Percentiles rank a stretch among this genome's conserved stretches.
Conservation (phyloP, 2,113 vertebrate genomes). For the Oreotrochilus melanogaster region DNA sequence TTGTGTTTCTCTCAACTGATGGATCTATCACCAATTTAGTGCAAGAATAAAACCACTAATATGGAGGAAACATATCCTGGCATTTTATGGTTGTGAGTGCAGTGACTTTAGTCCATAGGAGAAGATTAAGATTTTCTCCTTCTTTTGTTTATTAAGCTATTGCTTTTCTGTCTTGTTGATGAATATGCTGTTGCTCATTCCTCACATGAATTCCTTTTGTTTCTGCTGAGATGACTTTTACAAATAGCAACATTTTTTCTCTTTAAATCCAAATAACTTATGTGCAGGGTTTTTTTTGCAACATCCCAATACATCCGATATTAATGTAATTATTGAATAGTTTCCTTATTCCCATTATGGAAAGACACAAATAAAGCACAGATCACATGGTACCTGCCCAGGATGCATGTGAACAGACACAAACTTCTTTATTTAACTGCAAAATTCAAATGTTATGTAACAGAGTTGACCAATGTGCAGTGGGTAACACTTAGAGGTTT, state of each 20-base stretch:
- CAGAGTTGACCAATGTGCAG: neutral
- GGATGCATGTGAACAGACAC: neutral
- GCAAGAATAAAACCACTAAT: neutral
- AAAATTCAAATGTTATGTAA: neutral
- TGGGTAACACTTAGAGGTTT: neutral
- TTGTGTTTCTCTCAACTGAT: neutral
- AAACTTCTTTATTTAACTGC: neutral
- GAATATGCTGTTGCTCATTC: constrained; percentile 22
- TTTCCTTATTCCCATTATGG: neutral
- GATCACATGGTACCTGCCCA: neutral
- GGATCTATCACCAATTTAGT: neutral
- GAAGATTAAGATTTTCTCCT: neutral
- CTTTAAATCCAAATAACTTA: constrained; percentile 26
- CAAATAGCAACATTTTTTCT: neutral
- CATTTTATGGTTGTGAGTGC: neutral
- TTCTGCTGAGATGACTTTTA: constrained; percentile 28
- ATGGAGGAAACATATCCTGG: neutral
- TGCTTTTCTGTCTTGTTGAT: constrained; percentile 26
- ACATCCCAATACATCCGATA: neutral
- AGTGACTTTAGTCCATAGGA: neutral
- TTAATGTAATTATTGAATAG: neutral
- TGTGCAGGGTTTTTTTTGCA: neutral
- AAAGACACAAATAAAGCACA: neutral
- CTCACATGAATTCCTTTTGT: neutral
- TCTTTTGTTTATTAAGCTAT: neutral